phyloP scores from a whole-genome alignment of 2,888 invertebrate genomes.

The Tachina fera region DNA sequence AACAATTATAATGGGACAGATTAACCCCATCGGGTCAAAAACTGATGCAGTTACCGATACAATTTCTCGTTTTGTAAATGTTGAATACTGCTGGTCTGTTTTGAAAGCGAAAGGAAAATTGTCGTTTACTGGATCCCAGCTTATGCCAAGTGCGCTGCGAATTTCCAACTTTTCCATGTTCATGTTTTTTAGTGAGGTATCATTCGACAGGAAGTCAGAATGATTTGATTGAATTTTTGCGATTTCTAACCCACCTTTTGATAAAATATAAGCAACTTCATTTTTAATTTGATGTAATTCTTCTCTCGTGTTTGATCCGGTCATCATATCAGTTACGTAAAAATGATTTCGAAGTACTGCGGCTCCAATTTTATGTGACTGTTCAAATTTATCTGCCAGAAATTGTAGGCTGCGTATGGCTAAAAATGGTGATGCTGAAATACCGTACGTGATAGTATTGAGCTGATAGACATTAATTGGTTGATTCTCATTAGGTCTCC shows the following conservation, averaged over 20 bases:
- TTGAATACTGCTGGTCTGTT: too few relatives aligned
- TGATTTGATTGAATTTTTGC: slow-evolving; percentile 35
- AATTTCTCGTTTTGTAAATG: slow-evolving; percentile 29
- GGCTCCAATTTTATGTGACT: neutral
- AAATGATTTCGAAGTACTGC: too few relatives aligned
- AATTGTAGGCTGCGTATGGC: too few relatives aligned
- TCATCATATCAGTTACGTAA: neutral
- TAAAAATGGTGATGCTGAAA: slow-evolving; percentile 10
- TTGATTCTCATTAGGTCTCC: slow-evolving; percentile 13
- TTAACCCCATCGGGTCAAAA: slow-evolving; percentile 1
- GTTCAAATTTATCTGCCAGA: neutral
- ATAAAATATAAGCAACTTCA: too few relatives aligned
- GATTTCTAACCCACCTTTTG: too few relatives aligned
- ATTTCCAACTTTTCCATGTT: too few relatives aligned
- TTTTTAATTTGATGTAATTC: too few relatives aligned
- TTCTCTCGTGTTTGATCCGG: slow-evolving; percentile 9
- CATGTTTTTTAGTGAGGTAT: slow-evolving; percentile 2
- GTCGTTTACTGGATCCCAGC: too few relatives aligned
- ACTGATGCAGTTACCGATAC: slow-evolving; percentile 9
- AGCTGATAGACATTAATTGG: slow-evolving; percentile 20
- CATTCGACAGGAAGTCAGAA: slow-evolving; percentile 10
- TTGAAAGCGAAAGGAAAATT: too few relatives aligned
- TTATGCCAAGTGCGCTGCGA: too few relatives aligned
- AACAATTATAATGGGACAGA: slow-evolving; percentile 13
- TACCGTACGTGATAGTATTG: slow-evolving; percentile 7